These are phyloP conservation scores for Crenichthys baileyi DNA, from an alignment of 2,797 vertebrate species.

Conservation along the genomic window DNA sequence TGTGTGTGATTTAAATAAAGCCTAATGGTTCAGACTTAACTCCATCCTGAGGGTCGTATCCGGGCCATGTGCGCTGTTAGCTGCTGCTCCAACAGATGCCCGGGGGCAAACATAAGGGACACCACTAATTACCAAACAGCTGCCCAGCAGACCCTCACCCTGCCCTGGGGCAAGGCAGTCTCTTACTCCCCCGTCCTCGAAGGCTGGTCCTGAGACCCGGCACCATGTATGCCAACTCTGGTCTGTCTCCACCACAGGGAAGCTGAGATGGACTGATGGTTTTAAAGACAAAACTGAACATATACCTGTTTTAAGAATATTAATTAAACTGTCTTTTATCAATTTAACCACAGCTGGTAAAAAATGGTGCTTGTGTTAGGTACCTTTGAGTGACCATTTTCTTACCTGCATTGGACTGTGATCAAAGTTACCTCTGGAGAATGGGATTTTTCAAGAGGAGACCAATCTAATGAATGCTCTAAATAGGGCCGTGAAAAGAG, in stretches of 20 bases:
- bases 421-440: not conserved
- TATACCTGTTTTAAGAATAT: not conserved
- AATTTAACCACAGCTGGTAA: not conserved
- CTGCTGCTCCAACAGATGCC: constrained; percentile 78
- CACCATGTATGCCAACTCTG: constrained; percentile 47
- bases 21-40: constrained; percentile 78
- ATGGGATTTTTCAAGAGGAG: not conserved
- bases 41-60: constrained; percentile 75
- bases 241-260: constrained; percentile 50
- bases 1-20: constrained; percentile 77
- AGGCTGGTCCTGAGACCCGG: constrained; percentile 53
- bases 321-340: not conserved
- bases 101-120: constrained; percentile 77
- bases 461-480: not conserved
- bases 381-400: not conserved
- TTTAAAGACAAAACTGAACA: not conserved
- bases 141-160: constrained; percentile 82
- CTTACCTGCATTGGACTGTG: not conserved
- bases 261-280: not conserved
- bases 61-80: constrained; percentile 74
- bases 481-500: not conserved
- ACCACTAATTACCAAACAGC: constrained; percentile 86
- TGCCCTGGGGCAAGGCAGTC: constrained; percentile 70
- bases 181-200: constrained; percentile 66
- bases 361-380: not conserved